Evolutionary conservation across 2,888 invertebrate species (phyloP).

Genomic region (Ditylenchus weischeri): DNA sequence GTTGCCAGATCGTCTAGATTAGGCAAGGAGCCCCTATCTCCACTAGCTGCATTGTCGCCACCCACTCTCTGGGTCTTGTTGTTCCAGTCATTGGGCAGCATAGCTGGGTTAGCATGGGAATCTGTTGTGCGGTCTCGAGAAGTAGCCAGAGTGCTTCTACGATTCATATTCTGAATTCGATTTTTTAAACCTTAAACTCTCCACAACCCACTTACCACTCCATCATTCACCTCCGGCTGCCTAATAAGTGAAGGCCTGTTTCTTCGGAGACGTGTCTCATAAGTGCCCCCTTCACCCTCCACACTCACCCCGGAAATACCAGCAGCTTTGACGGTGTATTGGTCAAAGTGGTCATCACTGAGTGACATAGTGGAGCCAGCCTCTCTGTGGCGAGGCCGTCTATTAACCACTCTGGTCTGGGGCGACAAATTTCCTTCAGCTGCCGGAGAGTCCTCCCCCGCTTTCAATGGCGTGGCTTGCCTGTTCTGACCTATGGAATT

Average conservation of each 20-base stretch:
- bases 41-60: constrained; percentile 2
- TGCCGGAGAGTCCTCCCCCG: constrained; percentile 16
- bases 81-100: constrained; percentile 7
- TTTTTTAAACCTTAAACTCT: too few species aligned
- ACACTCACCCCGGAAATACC: constrained; percentile 26
- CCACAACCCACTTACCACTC: neutral
- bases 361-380: constrained; percentile 36
- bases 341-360: constrained; percentile 80
- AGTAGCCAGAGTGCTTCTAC: constrained; percentile 55
- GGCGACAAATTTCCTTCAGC: constrained; percentile 7
- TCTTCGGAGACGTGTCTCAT: constrained; percentile 39
- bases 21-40: constrained; percentile 78
- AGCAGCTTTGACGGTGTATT: constrained; percentile 68
- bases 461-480: constrained; percentile 13
- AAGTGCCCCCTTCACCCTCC: constrained; percentile 1
- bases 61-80: neutral
- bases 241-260: constrained; percentile 56
- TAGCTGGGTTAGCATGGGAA: constrained; percentile 13
- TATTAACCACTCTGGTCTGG: constrained; percentile 9
- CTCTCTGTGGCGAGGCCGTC: constrained; percentile 16
- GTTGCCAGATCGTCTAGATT: constrained; percentile 70
- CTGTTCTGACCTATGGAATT: constrained; percentile 22
- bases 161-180: constrained; percentile 37
- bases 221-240: constrained; percentile 50
- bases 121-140: constrained; percentile 41